Percentiles rank a stretch among this genome's conserved stretches.
Evolutionary conservation across 2,113 vertebrate genomes (phyloP).

Genomic region (Notechis scutatus): DNA sequence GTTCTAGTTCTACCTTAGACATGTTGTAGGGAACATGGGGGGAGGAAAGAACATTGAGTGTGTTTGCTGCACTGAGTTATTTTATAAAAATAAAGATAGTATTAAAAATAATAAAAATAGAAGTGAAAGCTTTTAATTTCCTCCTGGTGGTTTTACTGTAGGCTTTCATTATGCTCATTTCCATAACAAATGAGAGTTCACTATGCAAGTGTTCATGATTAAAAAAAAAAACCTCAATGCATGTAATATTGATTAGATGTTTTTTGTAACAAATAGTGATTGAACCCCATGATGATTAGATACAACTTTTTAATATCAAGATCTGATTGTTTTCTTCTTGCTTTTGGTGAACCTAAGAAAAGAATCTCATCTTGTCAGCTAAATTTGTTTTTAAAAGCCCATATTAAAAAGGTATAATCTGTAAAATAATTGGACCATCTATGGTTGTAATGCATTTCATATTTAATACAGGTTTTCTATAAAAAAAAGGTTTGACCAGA

Average conservation of each 20-base stretch:
- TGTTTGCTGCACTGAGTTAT: not conserved
- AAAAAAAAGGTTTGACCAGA: not conserved
- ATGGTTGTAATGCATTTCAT: not conserved
- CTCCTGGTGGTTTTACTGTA: not conserved
- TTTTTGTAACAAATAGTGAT: not conserved
- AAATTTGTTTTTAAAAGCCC: not conserved
- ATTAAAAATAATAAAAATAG: not conserved
- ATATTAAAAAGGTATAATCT: not conserved
- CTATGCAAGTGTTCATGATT: not conserved
- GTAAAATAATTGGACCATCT: not conserved
- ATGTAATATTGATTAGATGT: not conserved
- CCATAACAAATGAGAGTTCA: not conserved
- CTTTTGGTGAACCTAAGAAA: not conserved
- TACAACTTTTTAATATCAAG: not conserved
- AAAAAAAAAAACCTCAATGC: not conserved
- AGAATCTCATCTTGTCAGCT: not conserved
- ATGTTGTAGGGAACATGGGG: not conserved
- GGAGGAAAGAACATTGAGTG: not conserved
- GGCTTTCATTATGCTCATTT: not conserved
- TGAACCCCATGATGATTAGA: not conserved
- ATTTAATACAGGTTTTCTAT: not conserved
- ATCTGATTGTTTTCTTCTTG: not conserved
- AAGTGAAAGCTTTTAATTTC: not conserved
- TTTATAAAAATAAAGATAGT: not conserved
- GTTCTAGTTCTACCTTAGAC: not conserved